Percentiles rank a stretch among this genome's conserved stretches.
These are phyloP conservation scores for Synergus laeviventris DNA, from an alignment of 2,888 invertebrate genomes.

Conservation along the genomic window DNA sequence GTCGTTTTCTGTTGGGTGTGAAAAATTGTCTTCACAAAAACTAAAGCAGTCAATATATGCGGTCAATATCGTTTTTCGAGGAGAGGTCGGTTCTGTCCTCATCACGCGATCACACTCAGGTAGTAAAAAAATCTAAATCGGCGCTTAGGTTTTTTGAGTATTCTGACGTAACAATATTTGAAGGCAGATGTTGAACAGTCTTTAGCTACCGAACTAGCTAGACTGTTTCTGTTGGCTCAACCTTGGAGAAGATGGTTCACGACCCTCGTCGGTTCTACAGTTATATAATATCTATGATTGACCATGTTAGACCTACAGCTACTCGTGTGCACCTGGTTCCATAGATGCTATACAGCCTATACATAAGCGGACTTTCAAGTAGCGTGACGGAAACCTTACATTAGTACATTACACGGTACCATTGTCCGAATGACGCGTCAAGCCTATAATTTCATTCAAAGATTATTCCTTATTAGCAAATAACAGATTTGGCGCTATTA, in stretches of 20 bases:
- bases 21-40: conserved; percentile 16
- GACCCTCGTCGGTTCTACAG: conserved; percentile 42
- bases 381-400: conserved; percentile 22
- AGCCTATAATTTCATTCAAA: background rate
- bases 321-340: conserved; percentile 35
- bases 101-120: conserved; percentile 23
- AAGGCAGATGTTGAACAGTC: conserved; percentile 28
- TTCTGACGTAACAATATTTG: conserved; percentile 28
- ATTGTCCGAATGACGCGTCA: conserved; percentile 4
- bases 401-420: conserved; percentile 8
- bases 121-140: conserved; percentile 18
- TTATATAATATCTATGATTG: conserved; percentile 57
- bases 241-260: conserved; percentile 41
- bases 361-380: background rate
- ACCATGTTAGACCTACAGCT: conserved; percentile 50
- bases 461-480: conserved; percentile 31
- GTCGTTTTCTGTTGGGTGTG: background rate
- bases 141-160: conserved; percentile 9
- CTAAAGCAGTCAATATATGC: background rate
- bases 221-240: conserved; percentile 42
- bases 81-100: background rate
- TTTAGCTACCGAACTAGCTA: conserved; percentile 23
- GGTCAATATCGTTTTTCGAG: background rate
- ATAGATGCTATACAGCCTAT: background rate
- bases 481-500: background rate